phyloP scores from a whole-genome alignment of 1,140 invertebrate genomes.

The Patella vulgata region DNA sequence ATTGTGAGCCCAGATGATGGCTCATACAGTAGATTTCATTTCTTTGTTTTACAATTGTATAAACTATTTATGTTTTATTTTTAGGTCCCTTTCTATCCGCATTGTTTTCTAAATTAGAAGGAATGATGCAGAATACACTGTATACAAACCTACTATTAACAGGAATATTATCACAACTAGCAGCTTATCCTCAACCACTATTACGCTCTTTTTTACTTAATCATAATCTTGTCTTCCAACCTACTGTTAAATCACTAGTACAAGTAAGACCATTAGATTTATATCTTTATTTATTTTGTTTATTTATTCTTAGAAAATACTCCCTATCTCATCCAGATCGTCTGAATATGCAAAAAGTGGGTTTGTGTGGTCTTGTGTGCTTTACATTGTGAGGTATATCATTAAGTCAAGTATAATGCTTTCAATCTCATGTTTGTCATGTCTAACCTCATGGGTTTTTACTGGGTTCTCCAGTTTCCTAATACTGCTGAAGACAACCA shows the following conservation, averaged over 20 bases:
- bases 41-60: too few relatives aligned
- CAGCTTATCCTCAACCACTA: constrained; percentile 87
- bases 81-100: constrained; percentile 85
- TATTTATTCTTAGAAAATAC: not conserved
- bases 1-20: too few relatives aligned
- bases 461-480: too few relatives aligned
- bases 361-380: not conserved
- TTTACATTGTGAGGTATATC: too few relatives aligned
- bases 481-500: too few relatives aligned
- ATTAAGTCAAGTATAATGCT: too few relatives aligned
- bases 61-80: constrained; percentile 11
- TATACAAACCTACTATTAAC: constrained; percentile 90
- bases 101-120: constrained; percentile 84
- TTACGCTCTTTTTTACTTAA: constrained; percentile 88
- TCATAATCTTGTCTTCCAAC: constrained; percentile 86
- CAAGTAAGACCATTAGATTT: constrained; percentile 72
- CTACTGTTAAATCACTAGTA: constrained; percentile 88
- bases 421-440: too few relatives aligned
- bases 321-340: too few relatives aligned
- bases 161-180: constrained; percentile 84
- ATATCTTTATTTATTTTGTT: not conserved
- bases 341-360: too few relatives aligned
- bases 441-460: too few relatives aligned
- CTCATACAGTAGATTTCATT: too few relatives aligned
- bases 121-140: constrained; percentile 85